Evolutionary conservation across 2,888 invertebrate species (phyloP), one percentile per base, ranked within the genome.

Genomic region (Pantelozetes paolii): DNA sequence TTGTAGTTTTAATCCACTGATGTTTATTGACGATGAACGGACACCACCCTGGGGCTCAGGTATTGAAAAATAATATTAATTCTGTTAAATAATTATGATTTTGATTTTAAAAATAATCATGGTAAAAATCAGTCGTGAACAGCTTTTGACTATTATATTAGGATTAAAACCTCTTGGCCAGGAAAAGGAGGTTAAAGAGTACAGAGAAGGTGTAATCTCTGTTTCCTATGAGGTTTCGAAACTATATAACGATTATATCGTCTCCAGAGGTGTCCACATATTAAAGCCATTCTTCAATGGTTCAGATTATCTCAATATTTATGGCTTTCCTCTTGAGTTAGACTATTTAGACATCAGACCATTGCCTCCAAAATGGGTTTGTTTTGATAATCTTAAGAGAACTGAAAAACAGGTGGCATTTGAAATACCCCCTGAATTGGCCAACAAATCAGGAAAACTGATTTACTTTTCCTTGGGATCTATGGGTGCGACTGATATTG

Each of bases 1-100:
- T 9, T 32, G 62, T 62, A 62, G 62, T 62, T 62, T 18, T 32
- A 32, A 62, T 62, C 62, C 62, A 32, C 23, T 62, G n/a, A n/a
- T 62, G 18, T 18, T 32, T 18, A 30, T 62, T 30, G 32, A 62
- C 1, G 62, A 62, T 18, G 32, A 62, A 20, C 18, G 36, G 18
- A 62, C 62, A 23, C 62, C 62, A 28, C 32, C 32, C 6, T 15
- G 5, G 2, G 36, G 36, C 20, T 62, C 62, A 32, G 62, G 62
- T 62, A 62, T 18, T 3, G 8, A 32, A 8, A 1, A 13, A 8
- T 59, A 30, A 1, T 26, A 28, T n/a, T 23, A 59, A 6, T 2
- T 6, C 9, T n/a, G 50, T 5, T n/a, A 20, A 5, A 50, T n/a
- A 45, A 13, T 2, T 2, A 45, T 45, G 2, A 45, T 2, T 48